Percentiles rank a stretch among this genome's conserved stretches.
Conservation (phyloP, 2,797 vertebrate species). For the Ara ararauna region DNA sequence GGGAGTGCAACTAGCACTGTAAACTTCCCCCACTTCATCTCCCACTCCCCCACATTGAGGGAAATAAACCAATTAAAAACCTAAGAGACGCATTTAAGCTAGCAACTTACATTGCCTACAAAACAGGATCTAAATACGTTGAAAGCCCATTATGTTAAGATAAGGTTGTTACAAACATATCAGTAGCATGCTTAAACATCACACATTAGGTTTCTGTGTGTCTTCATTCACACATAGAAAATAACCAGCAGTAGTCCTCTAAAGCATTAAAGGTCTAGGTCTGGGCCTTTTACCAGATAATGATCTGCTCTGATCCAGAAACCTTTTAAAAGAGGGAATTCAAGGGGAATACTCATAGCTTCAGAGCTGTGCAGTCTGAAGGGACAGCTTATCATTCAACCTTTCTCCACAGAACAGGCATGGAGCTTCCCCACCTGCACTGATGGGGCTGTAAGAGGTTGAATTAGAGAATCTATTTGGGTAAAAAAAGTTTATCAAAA, state of each 20-base stretch:
- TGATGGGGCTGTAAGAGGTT: fast-evolving
- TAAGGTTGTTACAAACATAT: background rate
- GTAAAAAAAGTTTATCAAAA: background rate
- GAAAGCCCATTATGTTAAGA: background rate
- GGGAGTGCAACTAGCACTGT: slow-evolving; percentile 1
- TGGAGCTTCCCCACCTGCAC: background rate
- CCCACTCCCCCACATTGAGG: background rate
- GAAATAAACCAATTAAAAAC: slow-evolving; percentile 4
- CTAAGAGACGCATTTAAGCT: background rate
- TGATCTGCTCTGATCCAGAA: slow-evolving; percentile 27
- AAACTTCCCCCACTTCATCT: background rate
- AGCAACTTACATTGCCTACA: background rate
- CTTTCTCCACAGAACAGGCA: background rate
- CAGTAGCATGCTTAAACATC: background rate
- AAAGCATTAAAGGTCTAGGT: background rate
- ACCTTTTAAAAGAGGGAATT: background rate
- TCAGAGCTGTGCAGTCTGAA: background rate
- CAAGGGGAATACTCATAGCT: slow-evolving; percentile 5
- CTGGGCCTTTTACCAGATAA: background rate
- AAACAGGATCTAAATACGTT: background rate
- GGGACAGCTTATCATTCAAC: slow-evolving; percentile 26
- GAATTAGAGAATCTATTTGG: background rate
- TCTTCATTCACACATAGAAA: background rate
- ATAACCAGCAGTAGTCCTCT: background rate
- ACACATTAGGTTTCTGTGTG: background rate